Evolutionary conservation across 1,140 invertebrate species (phyloP).

Genomic region (Drosophila repletoides): DNA sequence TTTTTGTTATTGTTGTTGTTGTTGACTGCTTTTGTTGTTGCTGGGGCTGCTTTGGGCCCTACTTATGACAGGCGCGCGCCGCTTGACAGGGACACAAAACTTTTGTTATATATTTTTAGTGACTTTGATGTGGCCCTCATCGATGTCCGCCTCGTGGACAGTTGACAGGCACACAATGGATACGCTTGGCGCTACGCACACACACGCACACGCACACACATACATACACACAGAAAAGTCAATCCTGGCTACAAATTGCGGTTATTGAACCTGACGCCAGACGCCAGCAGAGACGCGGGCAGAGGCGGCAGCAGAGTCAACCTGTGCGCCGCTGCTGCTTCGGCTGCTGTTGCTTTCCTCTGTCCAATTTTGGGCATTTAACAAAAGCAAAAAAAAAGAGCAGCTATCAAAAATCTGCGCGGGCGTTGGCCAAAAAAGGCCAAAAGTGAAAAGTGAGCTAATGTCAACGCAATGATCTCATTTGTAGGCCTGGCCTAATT

Average conservation of each 20-base stretch:
- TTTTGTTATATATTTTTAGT: constrained; percentile 68
- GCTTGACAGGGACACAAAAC: constrained; percentile 44
- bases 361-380: constrained; percentile 73
- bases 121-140: constrained; percentile 78
- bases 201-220: constrained; percentile 13
- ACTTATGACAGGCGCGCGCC: constrained; percentile 75
- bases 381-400: constrained; percentile 19
- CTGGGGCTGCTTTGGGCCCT: constrained; percentile 35
- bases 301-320: constrained; percentile 36
- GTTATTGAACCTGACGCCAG: constrained; percentile 52
- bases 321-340: constrained; percentile 47
- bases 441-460: constrained; percentile 78
- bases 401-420: neutral
- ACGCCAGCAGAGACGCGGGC: constrained; percentile 24
- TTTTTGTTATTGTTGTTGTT: constrained; percentile 24
- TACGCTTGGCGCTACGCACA: constrained; percentile 62
- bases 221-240: neutral
- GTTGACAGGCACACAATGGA: constrained; percentile 75
- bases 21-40: constrained; percentile 7
- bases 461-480: constrained; percentile 73
- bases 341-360: constrained; percentile 44
- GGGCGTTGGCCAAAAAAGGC: constrained; percentile 54
- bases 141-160: constrained; percentile 66
- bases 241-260: constrained; percentile 68
- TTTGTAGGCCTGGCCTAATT: constrained; percentile 69